A percentile compares a stretch with the other conserved stretches of the same genome.
phyloP scores from a whole-genome alignment of 2,797 vertebrate species.

The Galagoides demidoff region DNA sequence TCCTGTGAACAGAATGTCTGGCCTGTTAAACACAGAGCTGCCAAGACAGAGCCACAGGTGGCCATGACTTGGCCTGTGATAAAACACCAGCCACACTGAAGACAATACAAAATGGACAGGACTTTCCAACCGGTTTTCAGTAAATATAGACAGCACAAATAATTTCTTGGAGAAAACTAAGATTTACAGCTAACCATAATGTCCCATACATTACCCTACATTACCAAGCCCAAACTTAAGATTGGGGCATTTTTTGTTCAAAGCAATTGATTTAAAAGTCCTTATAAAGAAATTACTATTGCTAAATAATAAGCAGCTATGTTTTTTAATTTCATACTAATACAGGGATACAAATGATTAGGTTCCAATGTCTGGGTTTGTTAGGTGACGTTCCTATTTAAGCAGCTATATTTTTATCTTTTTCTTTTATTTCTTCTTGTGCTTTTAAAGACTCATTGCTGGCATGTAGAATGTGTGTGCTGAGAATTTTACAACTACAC shows the following conservation, averaged over 20 bases:
- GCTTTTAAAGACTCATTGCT: not conserved
- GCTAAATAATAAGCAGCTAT: not conserved
- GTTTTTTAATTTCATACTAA: not conserved
- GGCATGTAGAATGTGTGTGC: not conserved
- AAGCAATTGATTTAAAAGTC: not conserved
- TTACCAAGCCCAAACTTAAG: not conserved
- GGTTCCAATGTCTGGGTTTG: too few species aligned
- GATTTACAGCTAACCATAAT: not conserved
- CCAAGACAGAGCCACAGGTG: constrained; percentile 85
- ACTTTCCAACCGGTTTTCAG: constrained; percentile 78
- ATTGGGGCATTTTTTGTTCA: not conserved
- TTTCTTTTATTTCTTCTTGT: not conserved
- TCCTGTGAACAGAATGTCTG: constrained; percentile 79
- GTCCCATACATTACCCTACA: not conserved
- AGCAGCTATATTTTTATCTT: not conserved
- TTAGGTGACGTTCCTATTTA: not conserved
- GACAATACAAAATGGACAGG: constrained; percentile 80
- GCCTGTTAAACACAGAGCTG: constrained; percentile 57
- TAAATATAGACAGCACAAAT: constrained; percentile 60
- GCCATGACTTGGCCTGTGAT: constrained; percentile 83
- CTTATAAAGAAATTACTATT: not conserved
- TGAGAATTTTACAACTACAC: not conserved
- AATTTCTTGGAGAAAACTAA: constrained; percentile 56
- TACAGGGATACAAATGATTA: too few species aligned
- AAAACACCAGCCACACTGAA: constrained; percentile 74